phyloP scores from a whole-genome alignment of 37 sponge, comb jelly and placozoan genomes.

The Halichondria panicea region DNA sequence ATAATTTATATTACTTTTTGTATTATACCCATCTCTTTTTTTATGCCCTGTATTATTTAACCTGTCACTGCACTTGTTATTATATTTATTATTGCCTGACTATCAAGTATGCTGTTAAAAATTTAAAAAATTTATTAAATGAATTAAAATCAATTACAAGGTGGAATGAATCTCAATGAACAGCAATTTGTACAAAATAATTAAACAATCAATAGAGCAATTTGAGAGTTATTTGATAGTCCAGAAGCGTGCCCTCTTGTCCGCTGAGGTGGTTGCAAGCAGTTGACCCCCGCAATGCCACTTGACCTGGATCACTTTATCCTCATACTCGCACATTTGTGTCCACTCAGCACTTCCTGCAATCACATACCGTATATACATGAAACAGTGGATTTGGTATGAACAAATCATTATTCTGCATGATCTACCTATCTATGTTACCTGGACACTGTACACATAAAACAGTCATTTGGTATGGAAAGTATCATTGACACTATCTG shows the following conservation, averaged over 20 bases:
- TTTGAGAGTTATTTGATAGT: neutral
- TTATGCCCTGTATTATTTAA: neutral
- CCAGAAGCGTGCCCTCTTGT: slow-evolving; percentile 78
- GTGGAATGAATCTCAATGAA: too few species aligned
- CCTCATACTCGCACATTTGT: slow-evolving; percentile 49
- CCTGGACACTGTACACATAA: too few species aligned
- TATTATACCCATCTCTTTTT: neutral
- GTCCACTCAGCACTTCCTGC: slow-evolving; percentile 20
- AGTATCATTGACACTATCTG: too few species aligned
- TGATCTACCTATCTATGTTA: too few species aligned
- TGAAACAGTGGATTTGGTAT: too few species aligned
- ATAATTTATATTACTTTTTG: neutral
- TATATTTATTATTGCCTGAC: neutral
- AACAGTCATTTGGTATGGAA: too few species aligned
- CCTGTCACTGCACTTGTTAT: neutral
- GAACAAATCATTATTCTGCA: too few species aligned
- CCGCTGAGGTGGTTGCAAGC: slow-evolving; percentile 66
- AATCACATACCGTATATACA: neutral
- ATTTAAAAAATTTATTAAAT: too few species aligned
- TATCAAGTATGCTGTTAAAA: too few species aligned
- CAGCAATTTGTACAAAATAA: neutral
- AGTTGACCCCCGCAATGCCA: slow-evolving; percentile 66
- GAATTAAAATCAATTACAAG: too few species aligned
- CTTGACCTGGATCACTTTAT: slow-evolving; percentile 85
- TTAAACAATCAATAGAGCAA: too few species aligned